Base-by-base conservation (phyloP, 1,140 invertebrate species). In the Drosophila aff. region DNA sequence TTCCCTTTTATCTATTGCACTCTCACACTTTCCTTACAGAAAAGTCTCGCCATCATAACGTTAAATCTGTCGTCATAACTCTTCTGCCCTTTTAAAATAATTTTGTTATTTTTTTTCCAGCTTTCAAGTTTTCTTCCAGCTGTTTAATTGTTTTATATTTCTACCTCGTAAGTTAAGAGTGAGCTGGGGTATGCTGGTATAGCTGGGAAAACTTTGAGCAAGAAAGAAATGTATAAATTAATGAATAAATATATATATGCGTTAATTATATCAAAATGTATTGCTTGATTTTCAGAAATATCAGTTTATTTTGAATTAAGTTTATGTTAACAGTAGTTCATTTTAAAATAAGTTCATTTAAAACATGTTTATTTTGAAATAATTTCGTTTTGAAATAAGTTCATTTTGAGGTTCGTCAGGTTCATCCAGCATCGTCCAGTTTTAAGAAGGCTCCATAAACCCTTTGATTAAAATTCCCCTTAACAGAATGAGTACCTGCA, bases 51-150 rank as follows among this genome's bases (percentile, higher is more conserved):
- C 63, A 9, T 68, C 49, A 44, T 58, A 64, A 64, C 44, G 13
- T 31, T 49, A 61, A 61, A 61, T 49, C 28, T 61, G 33, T 38
- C 23, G n/a, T 28, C 38, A 36, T 67, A 62, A 63, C 18, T 52
- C 28, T 43, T 43, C 6, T 36, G 10, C 0, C 7, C 15, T 13
- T 46, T 4, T 36, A 18, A 38, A 36, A 26, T 38, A 44, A 40
- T 40, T 36, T 8, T 28, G 4, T 16, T 36, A 8, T 9, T 1
- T 21, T 21, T 36, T 46, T n/a, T 31, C 2, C 1, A 4, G 4
- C n/a, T 31, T 38, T 23, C 1, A 55, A 55, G 53, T 40, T 16
- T 33, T 44, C 21, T n/a, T n/a, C 28, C n/a, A 64, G 28, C 21
- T 46, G n/a, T 46, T 63, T 36, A 44, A 63, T 31, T 62, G 33